Percentiles rank a stretch among this genome's conserved stretches.
Evolutionary conservation across 2,888 invertebrate species (phyloP).

Genomic region (Andrena trimmerana): DNA sequence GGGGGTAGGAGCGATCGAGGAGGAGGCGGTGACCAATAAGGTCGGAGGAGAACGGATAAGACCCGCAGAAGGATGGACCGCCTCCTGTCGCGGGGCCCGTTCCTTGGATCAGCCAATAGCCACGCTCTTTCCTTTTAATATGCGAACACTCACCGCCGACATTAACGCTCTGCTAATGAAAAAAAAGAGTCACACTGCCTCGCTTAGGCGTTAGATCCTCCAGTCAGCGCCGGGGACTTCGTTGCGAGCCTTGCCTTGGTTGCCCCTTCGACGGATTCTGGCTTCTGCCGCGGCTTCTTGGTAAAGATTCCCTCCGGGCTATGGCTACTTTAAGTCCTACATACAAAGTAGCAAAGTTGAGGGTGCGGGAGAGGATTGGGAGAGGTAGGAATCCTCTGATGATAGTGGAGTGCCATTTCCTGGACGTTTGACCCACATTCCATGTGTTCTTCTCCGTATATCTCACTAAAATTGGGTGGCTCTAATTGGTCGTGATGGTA

Average conservation of each 20-base stretch:
- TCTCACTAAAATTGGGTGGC: no score
- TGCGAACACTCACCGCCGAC: constrained; percentile 65
- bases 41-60: constrained; percentile 74
- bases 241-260: not conserved
- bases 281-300: constrained; percentile 1
- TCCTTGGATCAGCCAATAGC: constrained; percentile 71
- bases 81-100: constrained; percentile 69
- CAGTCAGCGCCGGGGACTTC: constrained; percentile 36
- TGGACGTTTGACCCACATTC: no score
- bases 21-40: constrained; percentile 75
- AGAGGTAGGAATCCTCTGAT: no score
- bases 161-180: constrained; percentile 62
- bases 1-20: constrained; percentile 67
- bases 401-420: no score
- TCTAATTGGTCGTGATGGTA: no score
- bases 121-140: constrained; percentile 74
- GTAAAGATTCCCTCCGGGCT: not conserved
- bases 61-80: constrained; percentile 75
- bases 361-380: no score
- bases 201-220: constrained; percentile 59
- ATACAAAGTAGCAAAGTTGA: not conserved
- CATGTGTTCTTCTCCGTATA: no score
- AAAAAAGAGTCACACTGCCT: constrained; percentile 66
- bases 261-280: not conserved
- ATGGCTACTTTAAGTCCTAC: not conserved